Evolutionary conservation across 2,113 vertebrate genomes (phyloP), one percentile per base, ranked within the genome.

Genomic region (Galeopterus variegatus): DNA sequence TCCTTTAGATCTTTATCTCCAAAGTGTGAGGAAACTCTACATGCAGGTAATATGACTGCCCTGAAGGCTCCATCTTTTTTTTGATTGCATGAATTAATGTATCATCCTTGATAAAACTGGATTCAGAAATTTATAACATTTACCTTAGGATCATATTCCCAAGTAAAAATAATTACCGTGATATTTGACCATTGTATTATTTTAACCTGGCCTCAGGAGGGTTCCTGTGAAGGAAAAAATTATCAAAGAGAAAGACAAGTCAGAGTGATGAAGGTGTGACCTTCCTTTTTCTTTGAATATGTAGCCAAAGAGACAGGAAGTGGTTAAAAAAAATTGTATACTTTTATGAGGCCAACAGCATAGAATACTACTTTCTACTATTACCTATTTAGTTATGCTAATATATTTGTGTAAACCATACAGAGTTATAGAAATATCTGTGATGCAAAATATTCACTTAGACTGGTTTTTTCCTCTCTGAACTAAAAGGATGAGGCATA

Each of bases 1-100:
- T 97, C n/a, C 58, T 72, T 95, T 90, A 90, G 56, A 92, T 80
- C 19, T 91, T 94, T 89, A 87, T 95, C 79, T 93, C 67, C 36
- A 82, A 75, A 93, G 21, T 88, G 6, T 70, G 93, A 89, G 45
- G 82, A 50, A 96, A 93, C 17, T 56, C 36, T 41, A 72, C 28
- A 81, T 41, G 14, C 67, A 31, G 23, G 18, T 76, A 77, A 41
- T 23, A 1, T 65, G 56, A 84, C 23, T 88, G 1, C 21, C 52
- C 69, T 70, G 45, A 92, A 67, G 33, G 6, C 56, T 60, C 2
- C 2, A 60, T 84, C 9, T 80, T 92, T 92, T 89, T 77, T 36
- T 95, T 23, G 69, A 9, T 85, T 56, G 70, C 26, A 50, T 31
- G 28, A 93, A 67, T 84, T 65, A 80, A 58, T 4, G 1, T 89